Conservation (phyloP, 1,140 invertebrate genomes). For the Drosophila quadrilineata region DNA sequence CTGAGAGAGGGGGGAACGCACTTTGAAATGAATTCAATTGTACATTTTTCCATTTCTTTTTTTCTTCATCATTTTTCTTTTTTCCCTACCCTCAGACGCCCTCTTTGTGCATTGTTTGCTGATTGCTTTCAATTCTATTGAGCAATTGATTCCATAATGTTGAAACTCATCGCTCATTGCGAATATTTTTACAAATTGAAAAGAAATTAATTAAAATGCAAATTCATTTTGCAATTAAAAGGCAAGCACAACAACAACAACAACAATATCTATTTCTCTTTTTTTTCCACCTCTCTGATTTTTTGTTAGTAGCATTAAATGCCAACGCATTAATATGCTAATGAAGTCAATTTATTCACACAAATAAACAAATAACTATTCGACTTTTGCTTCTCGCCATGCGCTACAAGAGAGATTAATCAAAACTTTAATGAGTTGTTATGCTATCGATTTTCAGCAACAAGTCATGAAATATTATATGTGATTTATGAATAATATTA, state of each 20-base stretch:
- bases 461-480: too few relatives aligned
- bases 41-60: slow-evolving; percentile 41
- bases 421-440: background rate
- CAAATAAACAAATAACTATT: background rate
- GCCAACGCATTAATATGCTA: slow-evolving; percentile 17
- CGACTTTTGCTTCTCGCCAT: background rate
- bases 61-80: background rate
- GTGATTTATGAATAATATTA: too few relatives aligned
- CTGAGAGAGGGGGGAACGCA: too few relatives aligned
- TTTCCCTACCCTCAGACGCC: background rate
- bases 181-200: slow-evolving; percentile 8
- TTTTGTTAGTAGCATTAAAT: slow-evolving; percentile 2
- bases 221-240: slow-evolving; percentile 69
- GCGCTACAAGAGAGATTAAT: background rate
- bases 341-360: slow-evolving; percentile 3
- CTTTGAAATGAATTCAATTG: slow-evolving; percentile 50
- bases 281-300: background rate
- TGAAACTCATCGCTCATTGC: background rate
- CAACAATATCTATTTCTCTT: too few relatives aligned
- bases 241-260: slow-evolving; percentile 28
- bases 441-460: background rate
- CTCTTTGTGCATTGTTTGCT: slow-evolving; percentile 41
- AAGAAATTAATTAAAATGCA: slow-evolving; percentile 68
- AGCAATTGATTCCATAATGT: slow-evolving; percentile 22
- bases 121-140: slow-evolving; percentile 52